These are phyloP conservation scores for Dinomys branickii DNA, from an alignment of 2,113 vertebrate species.

Conservation along the genomic window DNA sequence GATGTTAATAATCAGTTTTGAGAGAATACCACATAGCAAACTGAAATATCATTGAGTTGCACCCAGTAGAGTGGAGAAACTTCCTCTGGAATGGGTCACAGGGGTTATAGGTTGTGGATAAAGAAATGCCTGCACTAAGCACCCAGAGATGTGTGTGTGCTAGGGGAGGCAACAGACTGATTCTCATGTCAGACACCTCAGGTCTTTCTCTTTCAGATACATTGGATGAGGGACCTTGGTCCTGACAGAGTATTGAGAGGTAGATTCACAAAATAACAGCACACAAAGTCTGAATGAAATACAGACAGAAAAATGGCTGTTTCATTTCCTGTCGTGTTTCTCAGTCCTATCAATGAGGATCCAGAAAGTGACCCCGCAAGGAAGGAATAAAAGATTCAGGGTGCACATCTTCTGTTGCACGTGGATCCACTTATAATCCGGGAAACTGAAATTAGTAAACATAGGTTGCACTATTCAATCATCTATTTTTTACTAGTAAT, in stretches of 20 bases:
- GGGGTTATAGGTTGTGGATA: background rate
- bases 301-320: background rate
- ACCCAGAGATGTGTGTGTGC: background rate
- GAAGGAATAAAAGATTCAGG: background rate
- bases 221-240: background rate
- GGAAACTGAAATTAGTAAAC: background rate
- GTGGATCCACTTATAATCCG: background rate
- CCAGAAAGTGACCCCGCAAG: no score
- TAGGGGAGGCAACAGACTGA: background rate
- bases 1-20: background rate
- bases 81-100: background rate
- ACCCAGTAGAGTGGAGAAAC: background rate
- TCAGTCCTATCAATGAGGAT: background rate
- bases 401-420: background rate
- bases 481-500: background rate
- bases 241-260: background rate
- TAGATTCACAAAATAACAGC: background rate
- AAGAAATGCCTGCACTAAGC: background rate
- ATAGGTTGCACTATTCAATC: background rate
- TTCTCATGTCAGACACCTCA: background rate
- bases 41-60: background rate
- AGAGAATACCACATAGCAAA: background rate
- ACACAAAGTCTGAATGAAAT: no score
- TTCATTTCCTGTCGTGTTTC: background rate
- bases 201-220: background rate